Evolutionary conservation across 2,797 vertebrate genomes (phyloP), one percentile per base, ranked within the genome.

Genomic region (Echiichthys vipera): DNA sequence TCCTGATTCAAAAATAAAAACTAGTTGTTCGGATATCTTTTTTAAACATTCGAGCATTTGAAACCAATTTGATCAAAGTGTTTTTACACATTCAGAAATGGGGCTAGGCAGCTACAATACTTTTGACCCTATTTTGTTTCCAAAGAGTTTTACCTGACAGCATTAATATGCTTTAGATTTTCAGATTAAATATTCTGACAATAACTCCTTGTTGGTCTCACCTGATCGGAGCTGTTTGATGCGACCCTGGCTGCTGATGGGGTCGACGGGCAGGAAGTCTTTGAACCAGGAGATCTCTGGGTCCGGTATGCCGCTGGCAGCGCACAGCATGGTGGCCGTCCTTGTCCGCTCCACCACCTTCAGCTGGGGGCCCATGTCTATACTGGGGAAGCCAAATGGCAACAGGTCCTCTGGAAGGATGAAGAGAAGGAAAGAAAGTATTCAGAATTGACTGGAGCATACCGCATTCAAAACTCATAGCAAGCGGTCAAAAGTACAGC

Each of bases 281-380:
- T 99, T 99, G 74, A 99, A 99, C 98, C 98, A 99, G 65, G 98
- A 97, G 91, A 99, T 98, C 92, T 99, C 98, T 0, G 98, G 98
- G 91, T 99, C 98, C 0, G 98, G 98, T 88, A 97, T 97, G 12
- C 98, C 98, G 0, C 98, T 98, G 89, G 97, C 98, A 0, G 98
- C 98, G 0, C 98, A 99, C 20, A 99, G 95, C 98, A 99, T 99
- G 1, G 98, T 99, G 75, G 98, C 98, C 0, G 97, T 99, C 46
- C 96, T 95, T 0, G 98, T 98, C 1, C 98, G 91, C 87, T 99
- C 98, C 81, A 99, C 98, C 88, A 99, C 98, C 82, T 99, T 99
- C 92, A 99, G 92, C 94, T 99, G 98, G 0, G 98, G 98, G 25
- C 97, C 97, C 98, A 99, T 99, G 91, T 99, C 98, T 4, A 99